Evolutionary conservation across 92 coral and sea anemone genomes (phyloP), one percentile per base, ranked within the genome.

Genomic region (Pocillopora meandrina): DNA sequence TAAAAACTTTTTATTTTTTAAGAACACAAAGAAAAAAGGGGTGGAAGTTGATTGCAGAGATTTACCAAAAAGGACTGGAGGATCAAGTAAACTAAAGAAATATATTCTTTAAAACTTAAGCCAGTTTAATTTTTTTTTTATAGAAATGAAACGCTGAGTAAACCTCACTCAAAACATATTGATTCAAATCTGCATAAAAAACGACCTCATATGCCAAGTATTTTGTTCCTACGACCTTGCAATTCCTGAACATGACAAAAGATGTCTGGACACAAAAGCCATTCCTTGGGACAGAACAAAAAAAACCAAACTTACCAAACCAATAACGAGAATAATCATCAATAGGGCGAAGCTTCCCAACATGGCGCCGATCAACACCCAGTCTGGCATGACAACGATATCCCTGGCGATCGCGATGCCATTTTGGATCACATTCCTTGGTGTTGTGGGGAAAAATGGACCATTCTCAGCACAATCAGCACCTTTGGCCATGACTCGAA

Each of bases 351-450:
- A 88, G 85, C 98, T 90, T 20, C 95, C 98, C 69, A 94, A 58
- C 98, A 95, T 94, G 71, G 98, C 95, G 64, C 98, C 99, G 76
- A 96, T 96, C 58, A 96, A 70, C 75, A 93, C 94, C 99, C 99
- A 96, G 92, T 96, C 99, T 2, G 99, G 98, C 95, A 96, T 90
- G 82, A 96, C 90, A 5, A 96, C 91, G 42, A 96, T 96, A 74
- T 92, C 91, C 56, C 93, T 89, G 62, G 92, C 90, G 72, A 96
- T 89, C 17, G 93, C 96, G 68, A 96, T 96, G 33, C 99, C 99
- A 69, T 96, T 96, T 77, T 94, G 98, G 56, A 94, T 96, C 13
- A 94, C 95, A 4, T 77, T 77, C 13, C 99, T 95, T 13, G 99
- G 99, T 23, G 99, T 96, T 70, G 99, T 94, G 33, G 99, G 65